Evolutionary conservation across 2,113 vertebrate species (phyloP), one percentile per base, ranked within the genome.

Genomic region (Ctenomys sociabilis): DNA sequence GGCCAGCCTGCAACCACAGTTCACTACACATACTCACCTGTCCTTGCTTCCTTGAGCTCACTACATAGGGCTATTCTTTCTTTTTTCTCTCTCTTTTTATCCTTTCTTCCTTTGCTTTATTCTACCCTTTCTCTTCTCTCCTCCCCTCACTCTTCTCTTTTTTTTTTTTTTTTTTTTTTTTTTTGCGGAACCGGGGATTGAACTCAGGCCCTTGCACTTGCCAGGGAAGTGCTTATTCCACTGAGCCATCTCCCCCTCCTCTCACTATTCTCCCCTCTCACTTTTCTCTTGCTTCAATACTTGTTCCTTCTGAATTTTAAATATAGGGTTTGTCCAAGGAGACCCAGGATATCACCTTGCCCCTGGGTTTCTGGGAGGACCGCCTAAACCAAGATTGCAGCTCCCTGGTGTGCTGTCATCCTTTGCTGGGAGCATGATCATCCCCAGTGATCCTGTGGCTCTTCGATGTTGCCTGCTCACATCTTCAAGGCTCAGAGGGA

Each of bases 271-370:
- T 77, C 73, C 40, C 45, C 40, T 28, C 30, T 80, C 45, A 21
- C 28, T 52, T 10, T 78, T 49, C 13, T 13, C 73, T 24, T 28
- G 26, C 26, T 45, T 30, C 45, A 7, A 0, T 14, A 4, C 77
- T 24, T 21, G 0, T 35, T n/a, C 37, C 35, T 11, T 75, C 64
- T 2, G 11, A 3, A 9, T 11, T 81, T 49, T 32, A 49, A 21
- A 59, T 1, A 17, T 37, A 0, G 28, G 49, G 32, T 35, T 24
- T 52, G 32, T 17, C 2, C 16, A 11, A 1, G 6, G 28, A 28
- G 40, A 35, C 3, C 5, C 6, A 2, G 21, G 7, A 14, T 0
- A 0, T 63, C 1, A 13, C 32, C 45, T 49, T 9, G 1, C 70
- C 3, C 21, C 61, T 6, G 30, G 68, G 61, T 75, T 82, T 37